Base-by-base conservation (phyloP, 2,797 vertebrate genomes). In the Channallabes apus region DNA sequence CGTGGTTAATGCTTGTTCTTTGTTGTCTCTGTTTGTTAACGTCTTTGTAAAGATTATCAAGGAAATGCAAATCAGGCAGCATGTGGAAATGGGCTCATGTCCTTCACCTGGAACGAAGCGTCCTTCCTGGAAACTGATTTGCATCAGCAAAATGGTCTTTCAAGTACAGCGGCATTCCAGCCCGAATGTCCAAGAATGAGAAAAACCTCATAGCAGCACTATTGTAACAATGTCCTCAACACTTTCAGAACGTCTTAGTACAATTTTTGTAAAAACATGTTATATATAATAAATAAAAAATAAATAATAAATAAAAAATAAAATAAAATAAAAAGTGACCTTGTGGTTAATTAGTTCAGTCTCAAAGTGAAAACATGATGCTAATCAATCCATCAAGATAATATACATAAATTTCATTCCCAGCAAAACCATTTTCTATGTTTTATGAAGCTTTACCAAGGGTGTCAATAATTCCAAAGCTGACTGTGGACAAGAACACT, bases 161-260 rank as follows among this genome's bases (percentile, higher is more conserved):
- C 76, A 80, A 73, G 76, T 64, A 73, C 11, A 65, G 59, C 15
- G 6, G 82, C 85, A 86, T 86, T 86, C 75, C 82, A 73, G 56
- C 12, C 9, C 17, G n/a, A n/a, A 80, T 29, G 78, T 51, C 78
- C 61, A 29, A 80, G 61, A 65, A 80, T 80, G 62, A 65, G 61
- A 67, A 80, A 65, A 64, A 22, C 0, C 59, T 78, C 75, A 58
- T 12, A 14, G 62, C 76, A 78, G 20, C 76, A 64, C 35, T 12
- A 11, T 4, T 46, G 32, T n/a, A 35, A 59, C 17, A 56, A 6
- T 29, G 51, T 56, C 15, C 51, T 56, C 29, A 54, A 77, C 27
- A 77, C 35, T 32, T 32, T 76, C 17, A 59, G 27, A 29, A 35
- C 59, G 35, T 75, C n/a, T 54, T 27, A 3, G 35, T 6, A 78